Evolutionary conservation across 2,113 vertebrate species (phyloP).

Genomic region (Vulpes vulpes): DNA sequence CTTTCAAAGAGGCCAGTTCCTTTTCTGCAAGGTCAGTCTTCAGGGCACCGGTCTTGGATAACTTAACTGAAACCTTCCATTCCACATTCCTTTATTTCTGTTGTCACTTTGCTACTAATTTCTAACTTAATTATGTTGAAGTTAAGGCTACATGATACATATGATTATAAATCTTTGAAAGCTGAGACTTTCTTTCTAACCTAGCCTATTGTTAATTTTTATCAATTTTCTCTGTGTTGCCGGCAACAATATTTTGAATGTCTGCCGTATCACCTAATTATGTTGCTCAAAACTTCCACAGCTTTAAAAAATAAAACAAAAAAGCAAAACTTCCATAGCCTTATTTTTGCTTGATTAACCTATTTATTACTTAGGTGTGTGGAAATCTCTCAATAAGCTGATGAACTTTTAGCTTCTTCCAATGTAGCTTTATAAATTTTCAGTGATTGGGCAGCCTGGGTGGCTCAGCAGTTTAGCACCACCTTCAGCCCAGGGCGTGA

Average conservation of each 20-base stretch:
- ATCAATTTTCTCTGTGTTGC: not conserved
- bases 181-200: not conserved
- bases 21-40: not conserved
- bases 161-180: not conserved
- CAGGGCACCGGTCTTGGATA: not conserved
- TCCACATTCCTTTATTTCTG: not conserved
- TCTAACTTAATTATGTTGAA: not conserved
- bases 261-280: not conserved
- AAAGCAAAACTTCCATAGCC: not conserved
- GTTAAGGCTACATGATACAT: not conserved
- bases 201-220: not conserved
- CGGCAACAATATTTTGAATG: conserved; percentile 32
- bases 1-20: not conserved
- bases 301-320: not conserved
- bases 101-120: not conserved
- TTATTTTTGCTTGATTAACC: conserved; percentile 24
- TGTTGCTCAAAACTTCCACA: not conserved
- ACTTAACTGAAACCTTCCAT: not conserved
- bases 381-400: not conserved
- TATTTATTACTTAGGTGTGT: not conserved
- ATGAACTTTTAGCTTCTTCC: not conserved
- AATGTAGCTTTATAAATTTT: not conserved
- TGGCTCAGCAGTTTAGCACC: too few relatives aligned
- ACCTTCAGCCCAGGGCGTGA: too few relatives aligned
- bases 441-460: not conserved